phyloP scores from a whole-genome alignment of 1,140 invertebrate species.

The Rhagoletis zephyria region DNA sequence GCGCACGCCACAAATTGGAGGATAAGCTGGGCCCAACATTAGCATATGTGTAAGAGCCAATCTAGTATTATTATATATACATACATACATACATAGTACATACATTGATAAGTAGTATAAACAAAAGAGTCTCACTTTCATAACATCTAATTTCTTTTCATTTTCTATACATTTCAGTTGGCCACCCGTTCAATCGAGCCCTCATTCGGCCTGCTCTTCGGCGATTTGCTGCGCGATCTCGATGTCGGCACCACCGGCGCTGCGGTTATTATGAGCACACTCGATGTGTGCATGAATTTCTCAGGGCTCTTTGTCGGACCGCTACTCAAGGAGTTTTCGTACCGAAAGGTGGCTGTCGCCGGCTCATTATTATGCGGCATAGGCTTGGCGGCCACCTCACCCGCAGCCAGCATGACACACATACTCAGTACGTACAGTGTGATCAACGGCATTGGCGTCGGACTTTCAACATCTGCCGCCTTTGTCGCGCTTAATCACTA shows the following conservation, averaged over 20 bases:
- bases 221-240: constrained; percentile 79
- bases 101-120: too few species aligned
- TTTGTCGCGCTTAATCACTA: constrained; percentile 84
- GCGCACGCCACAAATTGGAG: too few species aligned
- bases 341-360: constrained; percentile 81
- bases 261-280: constrained; percentile 81
- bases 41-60: too few species aligned
- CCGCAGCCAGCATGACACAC: constrained; percentile 81
- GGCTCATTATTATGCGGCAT: constrained; percentile 79
- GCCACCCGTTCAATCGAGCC: constrained; percentile 83
- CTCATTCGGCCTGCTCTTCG: constrained; percentile 84
- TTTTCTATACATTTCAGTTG: constrained; percentile 76
- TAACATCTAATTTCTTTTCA: background rate
- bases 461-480: constrained; percentile 80
- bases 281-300: constrained; percentile 84
- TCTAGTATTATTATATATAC: too few species aligned
- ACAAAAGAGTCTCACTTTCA: background rate
- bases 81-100: too few species aligned
- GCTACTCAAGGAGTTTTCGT: constrained; percentile 82
- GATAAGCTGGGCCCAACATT: too few species aligned
- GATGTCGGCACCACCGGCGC: constrained; percentile 81
- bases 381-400: constrained; percentile 80
- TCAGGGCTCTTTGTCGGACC: constrained; percentile 84
- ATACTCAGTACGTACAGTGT: constrained; percentile 84
- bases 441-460: constrained; percentile 83